Evolutionary conservation across 2,888 invertebrate species (phyloP).

Genomic region (Drosophila lacicola): DNA sequence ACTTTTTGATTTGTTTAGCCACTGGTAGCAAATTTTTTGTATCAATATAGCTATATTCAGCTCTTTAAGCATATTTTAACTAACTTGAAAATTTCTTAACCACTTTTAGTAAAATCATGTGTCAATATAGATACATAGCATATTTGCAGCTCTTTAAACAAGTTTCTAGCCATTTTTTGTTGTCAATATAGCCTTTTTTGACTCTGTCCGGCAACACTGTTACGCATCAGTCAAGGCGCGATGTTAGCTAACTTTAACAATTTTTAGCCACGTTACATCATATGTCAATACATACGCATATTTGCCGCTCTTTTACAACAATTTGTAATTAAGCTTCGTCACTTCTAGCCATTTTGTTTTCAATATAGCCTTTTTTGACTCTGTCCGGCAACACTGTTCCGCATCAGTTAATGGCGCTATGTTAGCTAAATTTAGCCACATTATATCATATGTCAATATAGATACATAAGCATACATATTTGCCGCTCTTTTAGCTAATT

Average conservation of each 20-base stretch:
- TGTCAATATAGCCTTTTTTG: neutral
- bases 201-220: no score
- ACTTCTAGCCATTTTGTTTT: neutral
- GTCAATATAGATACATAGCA: no score
- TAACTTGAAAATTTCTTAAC: no score
- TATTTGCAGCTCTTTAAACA: neutral
- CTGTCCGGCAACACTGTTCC: no score
- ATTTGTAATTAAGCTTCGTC: neutral
- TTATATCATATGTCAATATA: no score
- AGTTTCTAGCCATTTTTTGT: neutral
- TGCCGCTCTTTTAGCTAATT: neutral
- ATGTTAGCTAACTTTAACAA: no score
- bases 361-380: neutral
- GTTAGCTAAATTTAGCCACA: no score
- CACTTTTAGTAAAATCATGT: no score
- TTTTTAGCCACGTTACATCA: no score
- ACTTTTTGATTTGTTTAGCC: neutral
- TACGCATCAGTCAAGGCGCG: no score
- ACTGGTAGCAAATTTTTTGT: neutral
- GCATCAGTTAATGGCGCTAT: no score
- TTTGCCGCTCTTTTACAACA: neutral
- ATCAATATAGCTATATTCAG: neutral
- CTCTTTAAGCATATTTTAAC: neutral
- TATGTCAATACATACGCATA: neutral
- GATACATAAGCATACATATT: neutral